phyloP scores from a whole-genome alignment of 2,113 vertebrate genomes.

The Micronycteris hirsuta region DNA sequence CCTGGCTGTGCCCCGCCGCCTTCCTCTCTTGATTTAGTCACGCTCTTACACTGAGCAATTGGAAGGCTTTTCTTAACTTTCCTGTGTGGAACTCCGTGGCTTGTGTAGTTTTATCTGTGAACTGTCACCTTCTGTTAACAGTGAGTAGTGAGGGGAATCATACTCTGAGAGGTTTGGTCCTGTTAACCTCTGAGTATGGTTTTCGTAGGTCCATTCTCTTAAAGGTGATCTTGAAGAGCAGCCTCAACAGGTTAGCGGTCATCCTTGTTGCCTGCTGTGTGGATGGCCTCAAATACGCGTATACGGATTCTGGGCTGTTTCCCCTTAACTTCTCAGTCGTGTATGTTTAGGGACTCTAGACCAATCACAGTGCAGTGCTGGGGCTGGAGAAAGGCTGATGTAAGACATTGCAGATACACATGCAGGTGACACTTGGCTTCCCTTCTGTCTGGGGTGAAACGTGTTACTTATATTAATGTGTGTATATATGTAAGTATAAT shows the following conservation, averaged over 20 bases:
- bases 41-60: background rate
- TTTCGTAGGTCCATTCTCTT: background rate
- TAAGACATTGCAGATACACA: background rate
- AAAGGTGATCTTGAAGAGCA: background rate
- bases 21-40: background rate
- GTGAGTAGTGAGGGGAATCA: too few relatives aligned
- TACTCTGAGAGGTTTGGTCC: background rate
- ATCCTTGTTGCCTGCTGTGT: background rate
- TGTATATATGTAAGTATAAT: background rate
- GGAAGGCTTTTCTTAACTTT: background rate
- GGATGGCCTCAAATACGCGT: background rate
- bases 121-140: background rate
- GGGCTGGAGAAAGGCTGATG: background rate
- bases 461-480: background rate
- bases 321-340: background rate
- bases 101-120: background rate
- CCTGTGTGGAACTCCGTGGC: background rate
- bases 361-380: background rate
- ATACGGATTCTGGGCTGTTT: background rate
- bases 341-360: background rate
- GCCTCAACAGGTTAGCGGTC: background rate
- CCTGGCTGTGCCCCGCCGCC: background rate
- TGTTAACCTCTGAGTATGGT: background rate
- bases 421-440: background rate
- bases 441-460: background rate